Evolutionary conservation across 2,797 vertebrate genomes (phyloP).

Genomic region (Sciurus vulgaris): DNA sequence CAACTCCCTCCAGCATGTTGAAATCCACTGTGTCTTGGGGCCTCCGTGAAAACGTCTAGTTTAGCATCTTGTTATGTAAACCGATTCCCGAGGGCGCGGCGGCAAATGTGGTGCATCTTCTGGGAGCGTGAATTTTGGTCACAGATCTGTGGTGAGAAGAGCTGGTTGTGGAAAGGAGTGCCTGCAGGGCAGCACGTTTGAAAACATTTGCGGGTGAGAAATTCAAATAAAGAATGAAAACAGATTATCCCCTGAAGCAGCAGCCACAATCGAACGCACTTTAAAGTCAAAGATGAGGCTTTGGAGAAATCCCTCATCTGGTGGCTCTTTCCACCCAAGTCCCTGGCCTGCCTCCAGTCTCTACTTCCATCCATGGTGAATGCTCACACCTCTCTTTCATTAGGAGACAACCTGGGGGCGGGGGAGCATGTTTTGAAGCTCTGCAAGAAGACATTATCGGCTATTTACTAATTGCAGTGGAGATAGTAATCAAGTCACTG

Average conservation of each 20-base stretch:
- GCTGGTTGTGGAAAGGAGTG: too few relatives aligned
- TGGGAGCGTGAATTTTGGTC: not conserved
- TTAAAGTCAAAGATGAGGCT: not conserved
- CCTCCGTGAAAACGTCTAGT: not conserved
- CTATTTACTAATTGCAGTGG: not conserved
- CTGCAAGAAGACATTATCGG: not conserved
- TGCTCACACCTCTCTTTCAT: not conserved
- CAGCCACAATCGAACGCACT: not conserved
- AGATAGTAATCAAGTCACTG: not conserved
- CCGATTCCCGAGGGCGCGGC: not conserved
- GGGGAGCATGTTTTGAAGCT: not conserved
- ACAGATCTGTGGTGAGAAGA: not conserved
- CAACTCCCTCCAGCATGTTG: not conserved
- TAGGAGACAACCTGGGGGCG: not conserved
- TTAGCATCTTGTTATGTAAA: constrained; percentile 29
- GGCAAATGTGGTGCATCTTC: not conserved
- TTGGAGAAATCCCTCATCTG: not conserved
- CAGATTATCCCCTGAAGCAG: not conserved
- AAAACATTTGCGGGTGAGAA: not conserved
- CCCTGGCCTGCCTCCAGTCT: not conserved
- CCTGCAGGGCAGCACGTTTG: not conserved
- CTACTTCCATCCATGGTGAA: not conserved
- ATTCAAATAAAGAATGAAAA: not conserved
- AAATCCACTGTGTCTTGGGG: not conserved
- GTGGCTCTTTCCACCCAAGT: not conserved